A percentile compares a stretch with the other conserved stretches of the same genome.
Evolutionary conservation across 2,888 invertebrate genomes (phyloP).

Genomic region (Dolomedes plantarius): DNA sequence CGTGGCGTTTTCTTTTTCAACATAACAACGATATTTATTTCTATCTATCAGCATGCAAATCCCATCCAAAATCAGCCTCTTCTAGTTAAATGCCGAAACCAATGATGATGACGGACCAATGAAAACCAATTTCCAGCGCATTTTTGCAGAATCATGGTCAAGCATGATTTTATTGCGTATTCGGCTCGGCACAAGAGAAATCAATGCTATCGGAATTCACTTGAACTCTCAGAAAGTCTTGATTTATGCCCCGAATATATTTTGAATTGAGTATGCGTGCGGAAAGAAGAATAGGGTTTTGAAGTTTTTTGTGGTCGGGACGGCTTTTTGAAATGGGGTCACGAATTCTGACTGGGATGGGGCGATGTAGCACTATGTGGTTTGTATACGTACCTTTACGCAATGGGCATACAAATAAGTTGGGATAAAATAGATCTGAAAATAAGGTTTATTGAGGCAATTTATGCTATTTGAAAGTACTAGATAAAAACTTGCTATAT

Average conservation of each 20-base stretch:
- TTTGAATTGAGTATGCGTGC: neutral
- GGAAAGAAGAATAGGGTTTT: neutral
- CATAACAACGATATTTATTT: no score
- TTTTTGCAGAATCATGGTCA: no score
- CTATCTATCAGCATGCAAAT: no score
- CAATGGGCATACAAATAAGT: neutral
- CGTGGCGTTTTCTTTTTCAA: no score
- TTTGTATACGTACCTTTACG: neutral
- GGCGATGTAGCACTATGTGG: neutral
- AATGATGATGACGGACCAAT: no score
- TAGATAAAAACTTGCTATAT: no score
- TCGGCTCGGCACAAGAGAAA: neutral
- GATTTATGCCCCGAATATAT: constrained; percentile 1
- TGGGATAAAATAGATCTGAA: no score
- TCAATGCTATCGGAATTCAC: neutral
- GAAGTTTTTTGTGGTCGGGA: neutral
- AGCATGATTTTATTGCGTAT: neutral
- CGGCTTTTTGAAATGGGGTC: neutral
- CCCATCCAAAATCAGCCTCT: no score
- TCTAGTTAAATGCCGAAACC: no score
- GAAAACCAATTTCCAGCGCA: no score
- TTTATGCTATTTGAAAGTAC: no score
- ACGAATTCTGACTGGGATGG: neutral
- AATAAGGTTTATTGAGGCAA: no score
- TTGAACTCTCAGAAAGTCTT: neutral